phyloP scores from a whole-genome alignment of 92 coral and sea anemone species.

The Zoanthus gigantus region DNA sequence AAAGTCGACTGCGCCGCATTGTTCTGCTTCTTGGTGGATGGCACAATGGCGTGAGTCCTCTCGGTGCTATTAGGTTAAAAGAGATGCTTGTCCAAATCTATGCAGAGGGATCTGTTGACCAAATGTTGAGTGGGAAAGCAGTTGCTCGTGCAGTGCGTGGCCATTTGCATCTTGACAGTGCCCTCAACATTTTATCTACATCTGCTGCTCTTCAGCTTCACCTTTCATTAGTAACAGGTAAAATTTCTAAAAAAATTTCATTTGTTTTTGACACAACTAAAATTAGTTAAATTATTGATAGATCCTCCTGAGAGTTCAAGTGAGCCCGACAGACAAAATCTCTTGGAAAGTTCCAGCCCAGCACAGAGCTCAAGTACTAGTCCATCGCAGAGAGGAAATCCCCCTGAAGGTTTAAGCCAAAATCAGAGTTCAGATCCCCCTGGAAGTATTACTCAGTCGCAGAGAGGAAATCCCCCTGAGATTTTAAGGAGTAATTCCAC shows the following conservation, averaged over 20 bases:
- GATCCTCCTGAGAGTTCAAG: conserved; percentile 1
- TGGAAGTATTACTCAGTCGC: neutral
- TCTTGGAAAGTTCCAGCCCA: conserved; percentile 1
- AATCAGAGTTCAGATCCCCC: neutral
- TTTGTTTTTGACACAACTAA: neutral
- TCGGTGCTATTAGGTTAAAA: conserved; percentile 34
- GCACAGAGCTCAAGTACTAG: conserved; percentile 1
- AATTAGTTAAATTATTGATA: neutral
- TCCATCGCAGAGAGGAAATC: neutral
- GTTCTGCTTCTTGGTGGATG: conserved; percentile 38
- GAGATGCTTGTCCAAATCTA: conserved; percentile 16
- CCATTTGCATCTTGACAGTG: conserved; percentile 23
- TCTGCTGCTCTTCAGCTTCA: conserved; percentile 43
- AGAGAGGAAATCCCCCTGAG: neutral
- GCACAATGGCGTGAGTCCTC: conserved; percentile 35
- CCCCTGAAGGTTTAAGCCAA: neutral
- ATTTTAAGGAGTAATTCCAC: neutral
- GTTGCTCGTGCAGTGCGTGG: conserved; percentile 41
- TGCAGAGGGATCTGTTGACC: conserved; percentile 9
- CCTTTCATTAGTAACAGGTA: neutral
- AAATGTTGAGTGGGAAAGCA: conserved; percentile 22
- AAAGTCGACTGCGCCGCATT: conserved; percentile 23
- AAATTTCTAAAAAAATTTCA: neutral
- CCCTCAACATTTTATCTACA: conserved; percentile 40
- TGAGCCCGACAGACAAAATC: conserved; percentile 1